Base-by-base conservation (phyloP, 2,888 invertebrate species). In the Chromoteleia sp. region DNA sequence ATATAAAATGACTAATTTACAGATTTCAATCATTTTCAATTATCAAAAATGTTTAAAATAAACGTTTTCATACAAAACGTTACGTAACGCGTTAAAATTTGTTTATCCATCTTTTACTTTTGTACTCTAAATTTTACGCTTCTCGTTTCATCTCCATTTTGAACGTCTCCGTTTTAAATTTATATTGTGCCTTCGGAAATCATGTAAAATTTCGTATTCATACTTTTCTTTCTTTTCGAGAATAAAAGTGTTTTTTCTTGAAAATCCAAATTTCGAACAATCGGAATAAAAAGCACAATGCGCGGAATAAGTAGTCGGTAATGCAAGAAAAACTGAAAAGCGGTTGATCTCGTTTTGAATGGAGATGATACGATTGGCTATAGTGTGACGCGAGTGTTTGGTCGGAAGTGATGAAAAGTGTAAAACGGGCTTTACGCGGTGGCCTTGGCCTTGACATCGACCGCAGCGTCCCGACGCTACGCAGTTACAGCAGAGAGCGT, bases 381-480 rank as follows among this genome's bases (percentile, higher is more conserved):
- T 36, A 19, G 8, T 15, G 5, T 19, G 56, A 56, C 43, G 75
- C 50, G 54, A 63, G 68, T 73, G 58, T 56, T 80, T 56, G 21
- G 77, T 77, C 65, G 73, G 70, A 82, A 77, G 74, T 74, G 70
- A 58, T 77, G 77, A 82, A 73, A 78, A 77, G 70, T 81, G 71
- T 75, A 58, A 75, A 70, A 81, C 50, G 59, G 68, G 65, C 77
- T 81, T 77, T 81, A 83, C 82, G 81, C 82, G 80, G 61, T 82
- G 85, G 80, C 87, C 87, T 87, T 87, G 87, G 85, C 88, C 88
- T 88, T 88, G 87, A 88, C 88, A 88, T 88, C 84, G 86, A 88
- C 88, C 87, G 86, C 85, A 86, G 86, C 88, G 89, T 89, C 89
- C 89, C 88, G 88, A 89, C 87, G 88, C 89, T 90, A 90, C 90